These are phyloP conservation scores for Cygnus olor DNA, from an alignment of 2,797 vertebrate genomes.

Conservation along the genomic window DNA sequence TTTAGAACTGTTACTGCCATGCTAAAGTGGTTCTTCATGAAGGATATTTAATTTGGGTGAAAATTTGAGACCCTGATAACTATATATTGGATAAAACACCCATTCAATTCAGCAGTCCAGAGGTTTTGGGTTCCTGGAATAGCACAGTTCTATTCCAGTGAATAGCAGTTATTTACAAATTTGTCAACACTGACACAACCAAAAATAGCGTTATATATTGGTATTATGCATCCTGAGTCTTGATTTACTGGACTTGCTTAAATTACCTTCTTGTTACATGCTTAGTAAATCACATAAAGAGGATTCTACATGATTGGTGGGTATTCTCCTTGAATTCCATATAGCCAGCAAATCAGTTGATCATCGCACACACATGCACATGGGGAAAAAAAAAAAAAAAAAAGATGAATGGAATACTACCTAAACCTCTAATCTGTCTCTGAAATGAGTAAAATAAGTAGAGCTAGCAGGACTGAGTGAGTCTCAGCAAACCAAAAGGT, in stretches of 20 bases:
- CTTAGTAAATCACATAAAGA: background rate
- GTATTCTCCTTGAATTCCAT: background rate
- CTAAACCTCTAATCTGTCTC: background rate
- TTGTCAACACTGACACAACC: background rate
- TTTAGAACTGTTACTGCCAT: background rate
- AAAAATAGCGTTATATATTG: background rate
- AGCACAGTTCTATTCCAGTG: background rate
- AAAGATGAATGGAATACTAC: background rate
- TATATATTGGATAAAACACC: background rate
- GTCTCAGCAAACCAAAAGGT: background rate
- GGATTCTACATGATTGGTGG: background rate
- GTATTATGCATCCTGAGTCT: background rate
- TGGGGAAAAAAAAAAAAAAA: too few species aligned
- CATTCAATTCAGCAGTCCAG: background rate
- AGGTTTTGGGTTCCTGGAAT: background rate
- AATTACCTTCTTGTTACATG: background rate
- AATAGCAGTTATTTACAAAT: background rate
- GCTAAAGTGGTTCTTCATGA: background rate
- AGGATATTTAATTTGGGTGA: background rate
- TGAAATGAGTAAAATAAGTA: background rate
- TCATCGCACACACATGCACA: background rate
- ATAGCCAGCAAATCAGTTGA: background rate
- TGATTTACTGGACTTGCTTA: background rate
- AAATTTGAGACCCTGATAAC: background rate
- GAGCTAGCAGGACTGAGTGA: background rate